Conservation (phyloP, 2,797 vertebrate genomes). For the Microctenopoma stevenorrisi region DNA sequence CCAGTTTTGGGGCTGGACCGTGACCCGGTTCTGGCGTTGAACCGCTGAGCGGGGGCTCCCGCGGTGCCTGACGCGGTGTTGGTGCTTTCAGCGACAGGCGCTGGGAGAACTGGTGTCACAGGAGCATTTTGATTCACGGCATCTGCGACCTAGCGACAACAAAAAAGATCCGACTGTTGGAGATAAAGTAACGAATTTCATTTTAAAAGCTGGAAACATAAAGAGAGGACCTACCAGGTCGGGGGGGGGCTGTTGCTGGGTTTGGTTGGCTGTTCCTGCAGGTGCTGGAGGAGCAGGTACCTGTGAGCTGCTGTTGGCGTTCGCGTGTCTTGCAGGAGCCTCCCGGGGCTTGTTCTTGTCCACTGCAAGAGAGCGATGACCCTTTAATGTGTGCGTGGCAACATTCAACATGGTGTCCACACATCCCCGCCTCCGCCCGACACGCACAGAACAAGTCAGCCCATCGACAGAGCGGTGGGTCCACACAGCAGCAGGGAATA, state of each 20-base stretch:
- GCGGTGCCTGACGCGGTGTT: conserved; percentile 22
- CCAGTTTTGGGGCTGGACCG: conserved; percentile 49
- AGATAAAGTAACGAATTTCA: not conserved
- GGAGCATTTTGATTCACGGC: conserved; percentile 40
- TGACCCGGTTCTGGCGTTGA: conserved; percentile 45
- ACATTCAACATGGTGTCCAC: conserved; percentile 69
- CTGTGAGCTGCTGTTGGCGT: conserved; percentile 17
- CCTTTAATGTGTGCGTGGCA: conserved; percentile 44
- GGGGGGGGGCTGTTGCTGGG: conserved; percentile 34
- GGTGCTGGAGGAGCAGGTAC: conserved; percentile 13
- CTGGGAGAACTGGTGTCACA: conserved; percentile 21
- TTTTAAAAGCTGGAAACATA: conserved; percentile 1
- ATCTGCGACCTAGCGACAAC: conserved; percentile 39
- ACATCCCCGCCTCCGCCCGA: conserved; percentile 17
- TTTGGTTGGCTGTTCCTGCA: conserved; percentile 45
- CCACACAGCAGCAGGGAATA: too few species aligned
- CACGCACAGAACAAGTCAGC: conserved; percentile 18
- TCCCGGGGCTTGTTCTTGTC: conserved; percentile 79
- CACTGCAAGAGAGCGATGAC: conserved; percentile 74
- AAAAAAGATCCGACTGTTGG: not conserved
- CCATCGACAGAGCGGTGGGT: not conserved
- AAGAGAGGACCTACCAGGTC: conserved; percentile 48
- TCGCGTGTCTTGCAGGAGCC: conserved; percentile 15
- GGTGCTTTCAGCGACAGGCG: not conserved
- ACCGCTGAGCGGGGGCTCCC: conserved; percentile 6